Evolutionary conservation across 2,888 invertebrate species (phyloP).

Genomic region (Siphlonurus alternatus): DNA sequence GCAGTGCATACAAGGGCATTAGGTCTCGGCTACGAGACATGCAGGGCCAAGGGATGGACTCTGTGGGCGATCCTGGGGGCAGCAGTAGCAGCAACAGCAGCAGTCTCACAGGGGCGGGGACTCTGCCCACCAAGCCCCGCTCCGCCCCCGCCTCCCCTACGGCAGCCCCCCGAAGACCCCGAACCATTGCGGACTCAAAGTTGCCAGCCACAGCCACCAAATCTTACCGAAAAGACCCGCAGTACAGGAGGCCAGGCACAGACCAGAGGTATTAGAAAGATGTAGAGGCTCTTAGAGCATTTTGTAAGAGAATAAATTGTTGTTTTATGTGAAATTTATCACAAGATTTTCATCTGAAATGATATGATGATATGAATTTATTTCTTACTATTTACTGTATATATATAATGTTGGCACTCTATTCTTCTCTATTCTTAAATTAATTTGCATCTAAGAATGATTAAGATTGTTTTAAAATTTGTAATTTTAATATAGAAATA

Average conservation of each 20-base stretch:
- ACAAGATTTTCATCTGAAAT: no score
- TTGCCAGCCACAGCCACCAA: slow-evolving; percentile 15
- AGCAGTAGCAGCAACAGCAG: slow-evolving; percentile 26
- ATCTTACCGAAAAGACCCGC: slow-evolving; percentile 26
- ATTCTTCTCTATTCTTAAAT: no score
- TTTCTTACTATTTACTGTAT: no score
- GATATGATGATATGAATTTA: no score
- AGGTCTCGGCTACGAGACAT: slow-evolving; percentile 41
- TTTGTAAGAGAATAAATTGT: no score
- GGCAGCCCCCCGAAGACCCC: slow-evolving; percentile 32
- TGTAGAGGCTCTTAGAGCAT: no score
- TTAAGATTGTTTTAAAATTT: no score
- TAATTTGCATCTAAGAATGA: no score
- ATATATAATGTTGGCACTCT: no score
- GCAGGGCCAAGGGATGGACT: slow-evolving; percentile 5
- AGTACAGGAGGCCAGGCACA: slow-evolving; percentile 10
- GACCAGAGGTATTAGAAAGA: slow-evolving; percentile 2
- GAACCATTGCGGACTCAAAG: slow-evolving; percentile 24
- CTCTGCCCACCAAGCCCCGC: slow-evolving; percentile 28
- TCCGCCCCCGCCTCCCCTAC: slow-evolving; percentile 48
- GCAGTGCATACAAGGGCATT: slow-evolving; percentile 57
- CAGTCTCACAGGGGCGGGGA: slow-evolving; percentile 20
- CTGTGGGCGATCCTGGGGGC: background rate
- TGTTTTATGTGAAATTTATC: no score
- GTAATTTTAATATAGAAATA: no score